These are phyloP conservation scores for Nemapogon koenigi DNA, from an alignment of 2,888 invertebrate genomes.

Conservation along the genomic window DNA sequence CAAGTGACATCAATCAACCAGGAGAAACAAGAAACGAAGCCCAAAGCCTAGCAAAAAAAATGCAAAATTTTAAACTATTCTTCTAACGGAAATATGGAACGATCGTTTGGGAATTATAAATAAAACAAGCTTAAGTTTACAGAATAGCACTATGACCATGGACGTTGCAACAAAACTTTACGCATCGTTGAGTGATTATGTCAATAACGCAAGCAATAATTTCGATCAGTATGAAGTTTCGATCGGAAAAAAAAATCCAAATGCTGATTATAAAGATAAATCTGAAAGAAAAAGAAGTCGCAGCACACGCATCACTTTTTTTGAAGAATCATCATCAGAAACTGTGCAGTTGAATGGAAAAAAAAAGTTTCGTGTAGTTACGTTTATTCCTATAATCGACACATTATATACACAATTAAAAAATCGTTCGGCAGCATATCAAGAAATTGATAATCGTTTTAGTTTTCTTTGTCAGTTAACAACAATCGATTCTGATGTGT, in stretches of 20 bases:
- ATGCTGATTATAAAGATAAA: neutral
- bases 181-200: constrained; percentile 18
- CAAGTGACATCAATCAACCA: constrained; percentile 20
- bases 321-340: constrained; percentile 5
- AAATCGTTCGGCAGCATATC: constrained; percentile 14
- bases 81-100: constrained; percentile 20
- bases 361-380: constrained; percentile 1
- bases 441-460: constrained; percentile 12
- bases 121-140: constrained; percentile 20
- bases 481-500: constrained; percentile 11
- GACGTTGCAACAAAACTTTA: constrained; percentile 20
- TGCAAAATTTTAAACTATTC: constrained; percentile 19
- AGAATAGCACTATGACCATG: constrained; percentile 20
- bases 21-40: constrained; percentile 20
- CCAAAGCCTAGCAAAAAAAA: constrained; percentile 17
- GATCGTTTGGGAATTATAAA: constrained; percentile 18
- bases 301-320: constrained; percentile 19
- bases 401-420: constrained; percentile 11
- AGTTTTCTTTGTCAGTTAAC: constrained; percentile 12
- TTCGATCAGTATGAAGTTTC: constrained; percentile 20
- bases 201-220: constrained; percentile 19
- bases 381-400: constrained; percentile 7
- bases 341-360: neutral
- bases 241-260: constrained; percentile 14
- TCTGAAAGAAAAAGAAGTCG: neutral